Percentiles rank a stretch among this genome's conserved stretches.
Evolutionary conservation across 2,888 invertebrate species (phyloP).

Genomic region (Atherix ibis): DNA sequence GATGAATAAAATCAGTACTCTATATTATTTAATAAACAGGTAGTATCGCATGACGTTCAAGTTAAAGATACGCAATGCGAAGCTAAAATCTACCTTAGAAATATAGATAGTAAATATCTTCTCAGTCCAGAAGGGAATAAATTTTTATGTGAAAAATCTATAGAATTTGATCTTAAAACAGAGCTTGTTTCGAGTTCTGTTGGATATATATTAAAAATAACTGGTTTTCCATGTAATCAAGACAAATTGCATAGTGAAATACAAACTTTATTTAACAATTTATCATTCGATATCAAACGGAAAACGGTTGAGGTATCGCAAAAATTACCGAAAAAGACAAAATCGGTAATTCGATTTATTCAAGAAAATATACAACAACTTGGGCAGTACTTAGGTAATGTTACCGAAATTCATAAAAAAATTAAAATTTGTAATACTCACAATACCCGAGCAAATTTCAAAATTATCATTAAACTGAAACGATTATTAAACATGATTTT

Average conservation of each 20-base stretch:
- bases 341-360: conserved; percentile 24
- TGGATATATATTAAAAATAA: conserved; percentile 35
- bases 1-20: background rate
- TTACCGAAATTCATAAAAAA: conserved; percentile 32
- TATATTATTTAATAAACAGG: background rate
- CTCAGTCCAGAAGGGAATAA: conserved; percentile 33
- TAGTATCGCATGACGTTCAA: background rate
- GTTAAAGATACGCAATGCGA: conserved; percentile 15
- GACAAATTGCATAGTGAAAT: conserved; percentile 37
- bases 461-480: conserved; percentile 30
- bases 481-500: conserved; percentile 41
- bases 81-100: conserved; percentile 37
- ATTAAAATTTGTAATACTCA: conserved; percentile 31
- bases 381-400: conserved; percentile 36
- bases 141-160: conserved; percentile 32
- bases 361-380: conserved; percentile 23
- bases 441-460: conserved; percentile 36
- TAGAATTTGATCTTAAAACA: conserved; percentile 25
- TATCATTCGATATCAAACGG: conserved; percentile 17
- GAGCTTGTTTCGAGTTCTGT: conserved; percentile 29
- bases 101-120: conserved; percentile 34
- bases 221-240: conserved; percentile 36
- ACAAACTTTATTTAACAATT: conserved; percentile 26
- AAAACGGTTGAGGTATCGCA: conserved; percentile 18
- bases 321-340: conserved; percentile 23